Conservation (phyloP, 2,888 invertebrate genomes). For the Stratiomys singularior region DNA sequence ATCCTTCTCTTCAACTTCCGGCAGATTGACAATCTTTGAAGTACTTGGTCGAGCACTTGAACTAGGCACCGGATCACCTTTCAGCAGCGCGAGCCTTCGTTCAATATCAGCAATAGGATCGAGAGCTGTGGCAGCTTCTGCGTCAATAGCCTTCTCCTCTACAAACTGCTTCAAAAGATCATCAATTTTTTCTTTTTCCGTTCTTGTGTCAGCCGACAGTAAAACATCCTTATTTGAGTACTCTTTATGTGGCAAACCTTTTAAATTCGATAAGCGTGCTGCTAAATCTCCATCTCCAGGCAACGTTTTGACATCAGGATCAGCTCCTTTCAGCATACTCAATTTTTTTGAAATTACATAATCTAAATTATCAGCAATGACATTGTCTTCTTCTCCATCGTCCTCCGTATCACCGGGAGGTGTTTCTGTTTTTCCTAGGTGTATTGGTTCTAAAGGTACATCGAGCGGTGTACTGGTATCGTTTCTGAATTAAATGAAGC, state of each 20-base stretch:
- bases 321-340: conserved; percentile 73
- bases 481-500: conserved; percentile 51
- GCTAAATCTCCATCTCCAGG: conserved; percentile 75
- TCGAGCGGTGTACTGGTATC: conserved; percentile 57
- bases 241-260: conserved; percentile 67
- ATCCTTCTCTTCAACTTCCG: conserved; percentile 62
- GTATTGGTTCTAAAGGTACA: conserved; percentile 58
- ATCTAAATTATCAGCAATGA: conserved; percentile 61
- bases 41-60: conserved; percentile 2
- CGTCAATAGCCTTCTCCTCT: conserved; percentile 69
- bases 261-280: conserved; percentile 74
- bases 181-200: conserved; percentile 77
- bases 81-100: conserved; percentile 67
- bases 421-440: conserved; percentile 36
- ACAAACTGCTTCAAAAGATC: conserved; percentile 72
- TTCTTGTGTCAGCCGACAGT: conserved; percentile 69
- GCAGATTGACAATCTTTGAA: conserved; percentile 54
- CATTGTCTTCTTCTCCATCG: conserved; percentile 52
- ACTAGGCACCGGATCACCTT: conserved; percentile 60
- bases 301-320: conserved; percentile 58
- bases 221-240: conserved; percentile 61
- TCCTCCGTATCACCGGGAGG: conserved; percentile 53
- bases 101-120: conserved; percentile 69
- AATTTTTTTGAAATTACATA: conserved; percentile 75
- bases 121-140: conserved; percentile 65